Conservation (phyloP, 2,797 vertebrate genomes). For the Diceros bicornis region DNA sequence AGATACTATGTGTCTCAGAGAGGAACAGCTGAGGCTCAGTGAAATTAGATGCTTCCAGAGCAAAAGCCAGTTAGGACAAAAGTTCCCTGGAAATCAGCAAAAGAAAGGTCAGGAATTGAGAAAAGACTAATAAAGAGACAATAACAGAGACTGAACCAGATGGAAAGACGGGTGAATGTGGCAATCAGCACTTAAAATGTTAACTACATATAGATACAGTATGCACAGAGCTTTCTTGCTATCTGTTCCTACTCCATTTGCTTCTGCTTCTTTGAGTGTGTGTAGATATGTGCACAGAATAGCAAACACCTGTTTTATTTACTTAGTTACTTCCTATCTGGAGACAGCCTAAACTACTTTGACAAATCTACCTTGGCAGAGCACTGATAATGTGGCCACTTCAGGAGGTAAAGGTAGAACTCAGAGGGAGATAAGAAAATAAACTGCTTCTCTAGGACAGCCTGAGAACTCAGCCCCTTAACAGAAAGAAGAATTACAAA, state of each 20-base stretch:
- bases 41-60: constrained; percentile 8
- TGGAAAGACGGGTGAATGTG: not conserved
- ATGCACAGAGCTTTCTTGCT: not conserved
- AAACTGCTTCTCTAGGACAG: not conserved
- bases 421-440: not conserved
- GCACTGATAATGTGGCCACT: not conserved
- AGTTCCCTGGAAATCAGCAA: constrained; percentile 33
- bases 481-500: not conserved
- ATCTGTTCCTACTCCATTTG: not conserved
- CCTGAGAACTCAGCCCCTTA: not conserved
- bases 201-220: not conserved
- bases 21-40: not conserved
- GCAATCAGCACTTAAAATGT: not conserved
- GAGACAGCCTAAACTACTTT: not conserved
- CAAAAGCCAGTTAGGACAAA: constrained; percentile 40
- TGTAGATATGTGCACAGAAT: not conserved
- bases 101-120: not conserved
- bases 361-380: not conserved
- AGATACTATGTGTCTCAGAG: not conserved
- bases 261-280: not conserved
- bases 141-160: not conserved
- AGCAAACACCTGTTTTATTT: not conserved
- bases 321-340: not conserved
- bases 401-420: not conserved
- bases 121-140: not conserved